Conservation (phyloP, 2,113 vertebrate genomes). For the Epinephelus lanceolatus region DNA sequence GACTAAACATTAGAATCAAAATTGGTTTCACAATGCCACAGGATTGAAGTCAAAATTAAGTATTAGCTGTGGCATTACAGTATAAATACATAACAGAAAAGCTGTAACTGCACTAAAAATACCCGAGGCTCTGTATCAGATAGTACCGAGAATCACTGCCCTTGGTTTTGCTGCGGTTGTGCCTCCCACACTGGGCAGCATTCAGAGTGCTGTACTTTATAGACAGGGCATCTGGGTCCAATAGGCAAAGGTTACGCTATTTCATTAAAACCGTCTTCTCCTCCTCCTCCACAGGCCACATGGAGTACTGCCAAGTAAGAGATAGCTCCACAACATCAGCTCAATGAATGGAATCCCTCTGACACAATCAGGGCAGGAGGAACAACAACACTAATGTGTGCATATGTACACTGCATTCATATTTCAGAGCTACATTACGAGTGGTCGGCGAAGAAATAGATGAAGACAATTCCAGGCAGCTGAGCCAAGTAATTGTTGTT, state of each 20-base stretch:
- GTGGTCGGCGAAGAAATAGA: background rate
- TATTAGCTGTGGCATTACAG: background rate
- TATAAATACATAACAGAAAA: background rate
- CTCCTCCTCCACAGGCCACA: conserved; percentile 64
- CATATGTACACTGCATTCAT: conserved; percentile 38
- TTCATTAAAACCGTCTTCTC: conserved; percentile 70
- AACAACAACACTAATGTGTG: conserved; percentile 23
- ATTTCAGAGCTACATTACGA: conserved; percentile 36
- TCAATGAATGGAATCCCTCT: conserved; percentile 44
- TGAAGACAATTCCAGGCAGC: background rate
- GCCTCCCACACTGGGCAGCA: conserved; percentile 49
- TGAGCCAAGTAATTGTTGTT: conserved; percentile 14
- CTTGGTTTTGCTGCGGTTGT: conserved; percentile 15
- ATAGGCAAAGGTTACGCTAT: conserved; percentile 70
- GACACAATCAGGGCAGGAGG: conserved; percentile 43
- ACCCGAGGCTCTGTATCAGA: background rate
- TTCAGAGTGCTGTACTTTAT: conserved; percentile 55
- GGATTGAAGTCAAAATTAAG: background rate
- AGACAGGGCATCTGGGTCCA: conserved; percentile 51
- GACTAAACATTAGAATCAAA: background rate
- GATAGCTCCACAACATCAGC: conserved; percentile 27
- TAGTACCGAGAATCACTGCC: background rate
- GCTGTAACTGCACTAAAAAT: conserved; percentile 13
- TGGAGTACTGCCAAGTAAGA: conserved; percentile 52
- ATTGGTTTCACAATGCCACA: background rate